phyloP scores from a whole-genome alignment of 2,888 invertebrate species.

The Hirtodrosophila cameraria region DNA sequence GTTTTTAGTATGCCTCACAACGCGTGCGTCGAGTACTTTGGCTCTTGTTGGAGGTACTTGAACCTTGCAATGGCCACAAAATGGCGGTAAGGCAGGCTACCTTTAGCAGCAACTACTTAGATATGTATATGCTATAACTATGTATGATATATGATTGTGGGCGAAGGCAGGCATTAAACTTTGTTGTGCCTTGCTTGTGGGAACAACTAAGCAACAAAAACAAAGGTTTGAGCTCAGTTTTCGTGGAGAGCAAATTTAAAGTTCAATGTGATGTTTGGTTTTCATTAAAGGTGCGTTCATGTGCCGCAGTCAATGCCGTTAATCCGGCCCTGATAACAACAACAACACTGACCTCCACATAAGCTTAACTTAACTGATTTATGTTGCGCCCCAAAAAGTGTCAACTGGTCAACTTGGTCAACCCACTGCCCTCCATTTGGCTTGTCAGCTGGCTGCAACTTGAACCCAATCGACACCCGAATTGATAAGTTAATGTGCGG shows the following conservation, averaged over 20 bases:
- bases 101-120: conserved; percentile 28
- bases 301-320: conserved; percentile 18
- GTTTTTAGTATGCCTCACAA: conserved; percentile 37
- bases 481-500: conserved; percentile 74
- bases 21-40: conserved; percentile 67
- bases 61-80: conserved; percentile 65
- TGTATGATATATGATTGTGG: conserved; percentile 63
- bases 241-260: conserved; percentile 1
- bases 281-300: conserved; percentile 8
- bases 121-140: conserved; percentile 2
- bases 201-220: conserved; percentile 29
- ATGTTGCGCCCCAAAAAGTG: conserved; percentile 68
- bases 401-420: conserved; percentile 62
- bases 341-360: conserved; percentile 41
- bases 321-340: conserved; percentile 29
- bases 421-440: conserved; percentile 70
- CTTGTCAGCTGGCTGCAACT: conserved; percentile 75
- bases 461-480: conserved; percentile 70
- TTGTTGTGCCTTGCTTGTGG: conserved; percentile 30
- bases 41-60: conserved; percentile 67
- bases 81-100: conserved; percentile 58
- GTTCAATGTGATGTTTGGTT: conserved; percentile 14
- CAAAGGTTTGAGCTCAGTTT: conserved; percentile 17
- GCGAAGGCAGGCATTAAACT: conserved; percentile 60
- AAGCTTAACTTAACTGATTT: conserved; percentile 68